phyloP scores from a whole-genome alignment of 2,797 vertebrate genomes.

The Macropodus opercularis region DNA sequence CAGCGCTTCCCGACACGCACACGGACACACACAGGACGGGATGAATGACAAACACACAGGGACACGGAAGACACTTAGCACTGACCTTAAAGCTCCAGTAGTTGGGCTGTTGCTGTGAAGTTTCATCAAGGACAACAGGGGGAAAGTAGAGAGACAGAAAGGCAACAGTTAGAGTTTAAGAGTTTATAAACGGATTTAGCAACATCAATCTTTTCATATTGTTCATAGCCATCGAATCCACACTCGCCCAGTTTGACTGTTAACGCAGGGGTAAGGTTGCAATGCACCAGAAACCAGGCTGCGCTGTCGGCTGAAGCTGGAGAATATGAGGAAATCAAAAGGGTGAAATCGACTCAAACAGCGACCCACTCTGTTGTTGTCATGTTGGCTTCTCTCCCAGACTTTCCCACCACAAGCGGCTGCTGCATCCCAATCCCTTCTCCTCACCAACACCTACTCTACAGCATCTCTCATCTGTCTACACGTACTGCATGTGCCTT shows the following conservation, averaged over 20 bases:
- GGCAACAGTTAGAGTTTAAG: slow-evolving; percentile 58
- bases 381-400: slow-evolving; percentile 61
- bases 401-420: slow-evolving; percentile 51
- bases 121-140: slow-evolving; percentile 51
- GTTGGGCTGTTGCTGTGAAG: slow-evolving; percentile 93
- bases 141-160: slow-evolving; percentile 44
- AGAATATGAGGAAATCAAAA: slow-evolving; percentile 64
- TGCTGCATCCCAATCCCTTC: too few species aligned
- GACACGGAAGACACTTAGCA: slow-evolving; percentile 71
- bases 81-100: slow-evolving; percentile 99
- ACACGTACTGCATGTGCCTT: too few species aligned
- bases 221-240: slow-evolving; percentile 7
- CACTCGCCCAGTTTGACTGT: slow-evolving; percentile 31
- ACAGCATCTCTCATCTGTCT: slow-evolving; percentile 21
- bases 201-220: too few species aligned
- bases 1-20: slow-evolving; percentile 10
- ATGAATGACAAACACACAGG: slow-evolving; percentile 45
- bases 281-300: slow-evolving; percentile 50
- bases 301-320: slow-evolving; percentile 29
- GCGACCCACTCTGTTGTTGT: slow-evolving; percentile 46
- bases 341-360: slow-evolving; percentile 67
- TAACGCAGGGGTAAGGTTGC: slow-evolving; percentile 30
- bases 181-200: too few species aligned
- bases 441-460: slow-evolving; percentile 12
- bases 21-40: slow-evolving; percentile 10